Percentiles rank a stretch among this genome's conserved stretches.
phyloP scores from a whole-genome alignment of 1,140 invertebrate species.

The Drosophila oshimai region DNA sequence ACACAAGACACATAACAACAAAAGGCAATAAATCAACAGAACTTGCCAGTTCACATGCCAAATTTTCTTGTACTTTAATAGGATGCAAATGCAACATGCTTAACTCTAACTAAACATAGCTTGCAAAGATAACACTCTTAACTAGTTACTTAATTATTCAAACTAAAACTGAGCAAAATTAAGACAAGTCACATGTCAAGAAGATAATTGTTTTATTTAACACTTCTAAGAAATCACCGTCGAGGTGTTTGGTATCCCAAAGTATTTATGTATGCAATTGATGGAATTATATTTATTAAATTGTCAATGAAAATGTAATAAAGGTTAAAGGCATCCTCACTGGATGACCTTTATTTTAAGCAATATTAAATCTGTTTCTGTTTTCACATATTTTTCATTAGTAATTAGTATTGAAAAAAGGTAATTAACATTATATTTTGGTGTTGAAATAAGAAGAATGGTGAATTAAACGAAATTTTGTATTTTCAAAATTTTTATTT shows the following conservation, averaged over 20 bases:
- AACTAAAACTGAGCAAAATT: conserved; percentile 58
- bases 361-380: not conserved
- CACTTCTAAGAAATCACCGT: not conserved
- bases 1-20: conserved; percentile 39
- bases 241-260: not conserved
- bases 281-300: not conserved
- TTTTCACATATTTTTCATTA: too few relatives aligned
- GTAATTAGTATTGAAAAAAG: too few relatives aligned
- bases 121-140: conserved; percentile 27
- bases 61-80: conserved; percentile 16
- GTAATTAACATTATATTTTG: too few relatives aligned
- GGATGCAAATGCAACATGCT: conserved; percentile 54
- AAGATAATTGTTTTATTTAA: too few relatives aligned
- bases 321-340: not conserved
- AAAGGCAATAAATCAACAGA: not conserved
- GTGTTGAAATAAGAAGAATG: too few relatives aligned
- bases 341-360: not conserved
- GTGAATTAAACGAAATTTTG: too few relatives aligned
- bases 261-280: not conserved
- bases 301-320: not conserved
- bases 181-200: conserved; percentile 61
- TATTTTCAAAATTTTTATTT: too few relatives aligned
- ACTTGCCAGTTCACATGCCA: conserved; percentile 26
- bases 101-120: conserved; percentile 49
- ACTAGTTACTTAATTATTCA: conserved; percentile 9